phyloP scores from a whole-genome alignment of 2,113 vertebrate genomes.

The Microtus pennsylvanicus region DNA sequence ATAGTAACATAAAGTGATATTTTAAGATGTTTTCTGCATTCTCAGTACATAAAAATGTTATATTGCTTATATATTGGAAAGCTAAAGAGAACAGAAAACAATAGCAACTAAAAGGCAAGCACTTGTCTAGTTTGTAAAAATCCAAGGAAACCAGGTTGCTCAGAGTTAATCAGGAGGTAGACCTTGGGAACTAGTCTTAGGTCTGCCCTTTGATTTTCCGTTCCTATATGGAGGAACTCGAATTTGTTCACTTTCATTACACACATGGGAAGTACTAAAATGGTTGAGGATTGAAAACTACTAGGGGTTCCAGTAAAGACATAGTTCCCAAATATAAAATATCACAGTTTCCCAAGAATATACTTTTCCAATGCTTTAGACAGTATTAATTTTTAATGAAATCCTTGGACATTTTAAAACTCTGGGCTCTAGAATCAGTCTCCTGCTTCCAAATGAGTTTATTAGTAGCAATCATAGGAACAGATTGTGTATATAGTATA shows the following conservation, averaged over 20 bases:
- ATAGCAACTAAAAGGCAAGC: not conserved
- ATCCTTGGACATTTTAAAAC: slow-evolving; percentile 11
- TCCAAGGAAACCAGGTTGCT: not conserved
- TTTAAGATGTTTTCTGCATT: not conserved
- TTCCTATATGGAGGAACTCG: not conserved
- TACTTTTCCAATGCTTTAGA: not conserved
- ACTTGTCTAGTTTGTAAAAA: not conserved
- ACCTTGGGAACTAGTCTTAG: not conserved
- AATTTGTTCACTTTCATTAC: slow-evolving; percentile 3
- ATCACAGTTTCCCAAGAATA: not conserved
- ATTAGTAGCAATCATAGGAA: not conserved
- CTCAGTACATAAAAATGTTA: not conserved
- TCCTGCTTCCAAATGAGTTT: not conserved
- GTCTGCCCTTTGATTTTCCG: not conserved
- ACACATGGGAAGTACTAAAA: not conserved
- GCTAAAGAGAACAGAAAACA: not conserved
- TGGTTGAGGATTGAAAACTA: not conserved
- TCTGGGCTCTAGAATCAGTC: not conserved
- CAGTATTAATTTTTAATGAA: slow-evolving; percentile 30
- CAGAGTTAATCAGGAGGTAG: not conserved
- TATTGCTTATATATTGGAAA: not conserved
- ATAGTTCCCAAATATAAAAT: not conserved
- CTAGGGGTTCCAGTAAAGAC: not conserved
- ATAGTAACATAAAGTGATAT: not conserved
- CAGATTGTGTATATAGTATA: not conserved